Conservation (phyloP, 2,888 invertebrate genomes). For the Epinotia ramella region DNA sequence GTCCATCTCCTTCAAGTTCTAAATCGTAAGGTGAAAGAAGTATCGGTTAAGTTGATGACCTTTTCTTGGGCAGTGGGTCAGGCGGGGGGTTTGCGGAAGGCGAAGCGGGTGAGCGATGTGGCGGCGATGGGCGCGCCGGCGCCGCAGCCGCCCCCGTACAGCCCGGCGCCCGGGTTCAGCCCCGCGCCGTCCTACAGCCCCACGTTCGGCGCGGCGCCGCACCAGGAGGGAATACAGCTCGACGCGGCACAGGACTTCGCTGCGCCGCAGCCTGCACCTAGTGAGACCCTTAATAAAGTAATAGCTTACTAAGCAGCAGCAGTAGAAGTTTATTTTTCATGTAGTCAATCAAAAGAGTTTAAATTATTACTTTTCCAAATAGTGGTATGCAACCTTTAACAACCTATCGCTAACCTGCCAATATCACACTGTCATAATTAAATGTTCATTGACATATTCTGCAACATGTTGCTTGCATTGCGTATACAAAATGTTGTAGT, state of each 20-base stretch:
- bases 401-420: neutral
- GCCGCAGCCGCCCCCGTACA: slow-evolving; percentile 59
- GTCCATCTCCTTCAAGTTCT: slow-evolving; percentile 20
- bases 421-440: neutral
- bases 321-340: too few species aligned
- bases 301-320: too few species aligned
- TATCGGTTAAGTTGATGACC: slow-evolving; percentile 42
- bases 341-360: too few species aligned
- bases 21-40: slow-evolving; percentile 24
- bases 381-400: too few species aligned
- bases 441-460: neutral
- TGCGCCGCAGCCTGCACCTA: slow-evolving; percentile 56
- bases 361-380: too few species aligned
- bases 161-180: slow-evolving; percentile 60
- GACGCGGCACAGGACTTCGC: slow-evolving; percentile 69
- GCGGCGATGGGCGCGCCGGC: slow-evolving; percentile 87
- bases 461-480: slow-evolving; percentile 2
- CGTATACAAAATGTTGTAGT: neutral
- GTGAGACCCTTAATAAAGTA: slow-evolving; percentile 62
- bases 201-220: slow-evolving; percentile 66
- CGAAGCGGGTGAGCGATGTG: slow-evolving; percentile 89
- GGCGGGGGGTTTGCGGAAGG: slow-evolving; percentile 80
- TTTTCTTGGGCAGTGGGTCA: slow-evolving; percentile 66
- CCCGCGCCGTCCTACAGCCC: slow-evolving; percentile 60
- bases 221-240: slow-evolving; percentile 75